Percentiles rank a stretch among this genome's conserved stretches.
These are phyloP conservation scores for Epistrophe grossulariae DNA, from an alignment of 2,888 invertebrate species.

Conservation along the genomic window DNA sequence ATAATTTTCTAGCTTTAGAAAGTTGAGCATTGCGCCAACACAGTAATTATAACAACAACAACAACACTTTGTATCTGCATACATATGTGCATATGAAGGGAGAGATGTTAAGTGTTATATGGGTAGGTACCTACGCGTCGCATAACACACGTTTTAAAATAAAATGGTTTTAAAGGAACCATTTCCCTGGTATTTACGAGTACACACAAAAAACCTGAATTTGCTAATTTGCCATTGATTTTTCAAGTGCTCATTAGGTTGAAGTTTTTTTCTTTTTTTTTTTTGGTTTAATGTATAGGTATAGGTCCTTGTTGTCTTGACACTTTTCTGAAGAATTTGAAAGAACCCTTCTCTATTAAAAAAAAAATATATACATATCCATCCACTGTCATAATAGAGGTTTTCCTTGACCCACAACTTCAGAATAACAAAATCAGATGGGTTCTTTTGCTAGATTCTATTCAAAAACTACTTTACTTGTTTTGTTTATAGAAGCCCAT, in stretches of 20 bases:
- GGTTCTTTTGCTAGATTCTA: conserved; percentile 23
- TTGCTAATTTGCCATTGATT: conserved; percentile 43
- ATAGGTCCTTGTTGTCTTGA: conserved; percentile 4
- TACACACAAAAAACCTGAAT: conserved; percentile 22
- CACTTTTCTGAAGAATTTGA: conserved; percentile 11
- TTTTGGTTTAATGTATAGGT: not conserved
- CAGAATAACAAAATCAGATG: conserved; percentile 26
- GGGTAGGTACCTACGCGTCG: not conserved
- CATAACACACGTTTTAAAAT: conserved; percentile 9
- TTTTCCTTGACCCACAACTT: conserved; percentile 68
- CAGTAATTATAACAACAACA: not conserved
- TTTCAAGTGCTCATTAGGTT: conserved; percentile 36
- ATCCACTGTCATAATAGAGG: conserved; percentile 44
- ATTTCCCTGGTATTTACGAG: not conserved
- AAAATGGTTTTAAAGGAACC: conserved; percentile 5
- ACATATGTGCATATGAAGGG: too few relatives aligned
- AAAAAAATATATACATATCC: conserved; percentile 31
- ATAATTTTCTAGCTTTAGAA: conserved; percentile 7
- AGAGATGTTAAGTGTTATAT: not conserved
- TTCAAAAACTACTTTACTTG: conserved; percentile 15
- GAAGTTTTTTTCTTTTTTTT: not conserved
- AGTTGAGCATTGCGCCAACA: conserved; percentile 38
- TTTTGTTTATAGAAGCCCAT: conserved; percentile 5
- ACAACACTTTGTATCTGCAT: not conserved
- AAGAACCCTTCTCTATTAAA: not conserved